Percentiles rank a stretch among this genome's conserved stretches.
These are phyloP conservation scores for Pygoscelis adeliae DNA, from an alignment of 2,113 vertebrate species.

Conservation along the genomic window DNA sequence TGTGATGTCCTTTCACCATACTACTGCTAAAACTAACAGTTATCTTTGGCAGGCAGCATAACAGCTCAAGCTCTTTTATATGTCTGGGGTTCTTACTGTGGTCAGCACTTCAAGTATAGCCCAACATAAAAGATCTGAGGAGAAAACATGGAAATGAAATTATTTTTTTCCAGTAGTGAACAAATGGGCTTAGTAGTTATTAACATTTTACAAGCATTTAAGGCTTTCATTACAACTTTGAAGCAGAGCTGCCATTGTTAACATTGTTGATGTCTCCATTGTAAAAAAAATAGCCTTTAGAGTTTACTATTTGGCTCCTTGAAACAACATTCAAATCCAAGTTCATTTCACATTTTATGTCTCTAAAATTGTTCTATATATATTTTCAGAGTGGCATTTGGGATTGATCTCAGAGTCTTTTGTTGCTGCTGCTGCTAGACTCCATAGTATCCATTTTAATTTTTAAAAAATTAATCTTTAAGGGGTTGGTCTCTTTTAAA, in stretches of 20 bases:
- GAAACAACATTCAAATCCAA: neutral
- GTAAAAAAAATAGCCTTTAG: neutral
- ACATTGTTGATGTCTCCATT: neutral
- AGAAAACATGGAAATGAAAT: constrained; percentile 27
- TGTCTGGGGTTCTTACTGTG: constrained; percentile 63
- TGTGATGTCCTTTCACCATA: constrained; percentile 20
- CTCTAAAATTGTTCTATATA: neutral
- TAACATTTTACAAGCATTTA: neutral
- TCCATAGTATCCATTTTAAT: neutral
- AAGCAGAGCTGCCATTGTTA: neutral
- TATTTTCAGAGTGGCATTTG: neutral
- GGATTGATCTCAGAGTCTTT: neutral
- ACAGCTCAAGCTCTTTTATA: constrained; percentile 46
- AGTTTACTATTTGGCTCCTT: neutral
- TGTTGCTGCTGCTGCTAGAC: neutral
- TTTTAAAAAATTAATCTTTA: neutral
- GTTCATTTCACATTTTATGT: neutral
- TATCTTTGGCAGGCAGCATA: constrained; percentile 57
- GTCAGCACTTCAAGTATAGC: constrained; percentile 25
- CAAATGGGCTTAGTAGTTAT: constrained; percentile 15
- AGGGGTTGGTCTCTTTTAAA: neutral
- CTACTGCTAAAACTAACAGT: constrained; percentile 62
- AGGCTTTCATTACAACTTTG: neutral
- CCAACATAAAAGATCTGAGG: constrained; percentile 30
- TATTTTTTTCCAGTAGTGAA: constrained; percentile 37